Conservation (phyloP, 2,888 invertebrate species). For the Artemia sinica region DNA sequence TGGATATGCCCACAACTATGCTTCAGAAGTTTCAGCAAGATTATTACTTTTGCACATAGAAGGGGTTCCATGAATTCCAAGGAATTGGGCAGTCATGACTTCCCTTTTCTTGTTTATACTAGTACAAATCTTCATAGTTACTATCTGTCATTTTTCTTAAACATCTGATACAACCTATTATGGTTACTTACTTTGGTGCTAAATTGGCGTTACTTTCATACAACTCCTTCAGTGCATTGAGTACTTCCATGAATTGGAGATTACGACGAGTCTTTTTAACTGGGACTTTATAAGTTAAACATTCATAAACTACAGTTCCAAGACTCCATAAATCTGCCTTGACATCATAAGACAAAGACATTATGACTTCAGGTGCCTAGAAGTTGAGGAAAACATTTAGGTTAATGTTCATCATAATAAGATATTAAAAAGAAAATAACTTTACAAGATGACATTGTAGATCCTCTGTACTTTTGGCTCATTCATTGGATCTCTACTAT, state of each 20-base stretch:
- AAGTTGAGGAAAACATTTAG: slow-evolving; percentile 24
- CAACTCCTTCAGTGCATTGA: slow-evolving; percentile 88
- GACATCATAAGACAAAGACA: slow-evolving; percentile 94
- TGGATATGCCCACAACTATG: no score
- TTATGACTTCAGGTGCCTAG: slow-evolving; percentile 94
- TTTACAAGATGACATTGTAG: neutral
- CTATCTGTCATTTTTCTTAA: no score
- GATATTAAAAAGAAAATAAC: neutral
- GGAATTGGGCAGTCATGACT: no score
- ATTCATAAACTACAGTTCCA: slow-evolving; percentile 96
- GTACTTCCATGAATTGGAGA: no score
- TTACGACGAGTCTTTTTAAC: slow-evolving; percentile 96
- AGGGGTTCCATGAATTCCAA: no score
- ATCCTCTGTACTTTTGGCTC: slow-evolving; percentile 9
- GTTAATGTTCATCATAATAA: neutral
- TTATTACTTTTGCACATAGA: no score
- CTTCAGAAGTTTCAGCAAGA: no score
- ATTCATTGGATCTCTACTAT: no score
- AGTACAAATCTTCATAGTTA: no score
- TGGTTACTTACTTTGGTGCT: slow-evolving; percentile 56
- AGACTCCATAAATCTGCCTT: slow-evolving; percentile 99
- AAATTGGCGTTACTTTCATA: slow-evolving; percentile 87
- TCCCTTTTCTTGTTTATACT: no score
- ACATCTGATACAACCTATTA: no score
- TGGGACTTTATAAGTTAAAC: slow-evolving; percentile 93